phyloP scores from a whole-genome alignment of 23 tunicate genomes.

The Halocynthia aurantium region DNA sequence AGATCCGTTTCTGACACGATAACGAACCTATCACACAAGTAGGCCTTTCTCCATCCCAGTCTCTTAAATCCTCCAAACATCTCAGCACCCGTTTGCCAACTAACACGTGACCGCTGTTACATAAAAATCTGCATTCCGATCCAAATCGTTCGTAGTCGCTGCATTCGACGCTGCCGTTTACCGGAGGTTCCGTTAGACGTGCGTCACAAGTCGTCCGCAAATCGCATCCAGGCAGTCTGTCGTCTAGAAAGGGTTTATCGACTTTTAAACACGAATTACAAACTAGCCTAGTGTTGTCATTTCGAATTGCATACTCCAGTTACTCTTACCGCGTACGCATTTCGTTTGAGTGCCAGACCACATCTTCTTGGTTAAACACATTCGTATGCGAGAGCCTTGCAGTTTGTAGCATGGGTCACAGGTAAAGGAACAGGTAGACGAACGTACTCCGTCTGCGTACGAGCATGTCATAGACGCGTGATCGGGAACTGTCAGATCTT shows the following conservation, averaged over 20 bases:
- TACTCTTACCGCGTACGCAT: constrained; percentile 33
- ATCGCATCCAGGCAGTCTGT: constrained; percentile 13
- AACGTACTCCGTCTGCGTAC: constrained; percentile 5
- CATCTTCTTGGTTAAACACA: constrained; percentile 9
- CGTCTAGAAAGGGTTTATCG: constrained; percentile 10
- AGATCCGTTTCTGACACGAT: too few species aligned
- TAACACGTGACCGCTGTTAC: constrained; percentile 23
- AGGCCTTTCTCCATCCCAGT: constrained; percentile 37
- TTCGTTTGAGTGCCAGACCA: constrained; percentile 35
- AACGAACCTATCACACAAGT: constrained; percentile 21
- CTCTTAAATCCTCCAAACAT: constrained; percentile 2
- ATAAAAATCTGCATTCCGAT: constrained; percentile 32
- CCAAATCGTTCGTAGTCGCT: constrained; percentile 32
- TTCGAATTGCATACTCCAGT: too few species aligned
- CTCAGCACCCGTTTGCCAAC: constrained; percentile 11
- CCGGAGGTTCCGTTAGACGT: constrained; percentile 4
- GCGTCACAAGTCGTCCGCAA: constrained; percentile 19
- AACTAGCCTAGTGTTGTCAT: not conserved
- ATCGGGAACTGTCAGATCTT: constrained; percentile 19
- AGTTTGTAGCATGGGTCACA: constrained; percentile 34
- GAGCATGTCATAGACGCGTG: constrained; percentile 26
- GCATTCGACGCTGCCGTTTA: constrained; percentile 28
- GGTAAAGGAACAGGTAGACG: constrained; percentile 14
- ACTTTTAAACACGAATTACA: not conserved
- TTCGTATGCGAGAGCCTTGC: constrained; percentile 20